A percentile compares a stretch with the other conserved stretches of the same genome.
Evolutionary conservation across 2,797 vertebrate species (phyloP).

Genomic region (Gephyroberyx darwinii): DNA sequence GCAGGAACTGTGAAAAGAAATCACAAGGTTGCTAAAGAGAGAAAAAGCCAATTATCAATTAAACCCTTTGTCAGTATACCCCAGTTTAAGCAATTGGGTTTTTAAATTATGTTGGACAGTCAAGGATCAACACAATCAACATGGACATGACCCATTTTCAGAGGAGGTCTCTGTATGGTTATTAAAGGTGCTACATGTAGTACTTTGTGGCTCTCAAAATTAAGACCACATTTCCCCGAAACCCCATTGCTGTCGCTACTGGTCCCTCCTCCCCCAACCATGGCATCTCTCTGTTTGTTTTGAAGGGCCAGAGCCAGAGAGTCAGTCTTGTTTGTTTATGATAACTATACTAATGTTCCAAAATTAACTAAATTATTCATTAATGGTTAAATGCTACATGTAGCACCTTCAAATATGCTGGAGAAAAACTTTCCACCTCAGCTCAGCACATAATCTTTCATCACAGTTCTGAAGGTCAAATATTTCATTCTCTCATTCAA

Average conservation of each 20-base stretch:
- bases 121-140: conserved; percentile 5
- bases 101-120: not conserved
- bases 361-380: not conserved
- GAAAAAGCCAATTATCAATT: too few species aligned
- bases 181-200: conserved; percentile 41
- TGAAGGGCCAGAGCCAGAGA: too few species aligned
- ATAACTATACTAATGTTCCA: not conserved
- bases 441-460: not conserved
- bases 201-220: conserved; percentile 13
- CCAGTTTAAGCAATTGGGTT: not conserved
- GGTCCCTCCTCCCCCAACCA: too few species aligned
- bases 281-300: too few species aligned
- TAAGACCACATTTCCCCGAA: too few species aligned
- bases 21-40: too few species aligned
- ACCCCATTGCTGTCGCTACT: not conserved
- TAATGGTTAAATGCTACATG: conserved; percentile 43
- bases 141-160: not conserved
- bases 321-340: too few species aligned
- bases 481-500: not conserved
- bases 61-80: not conserved
- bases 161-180: not conserved
- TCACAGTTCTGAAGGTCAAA: conserved; percentile 10
- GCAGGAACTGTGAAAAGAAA: too few species aligned
- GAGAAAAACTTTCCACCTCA: not conserved
- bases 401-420: conserved; percentile 32